Conservation (phyloP, 2,113 vertebrate species). For the Rhineura floridana region DNA sequence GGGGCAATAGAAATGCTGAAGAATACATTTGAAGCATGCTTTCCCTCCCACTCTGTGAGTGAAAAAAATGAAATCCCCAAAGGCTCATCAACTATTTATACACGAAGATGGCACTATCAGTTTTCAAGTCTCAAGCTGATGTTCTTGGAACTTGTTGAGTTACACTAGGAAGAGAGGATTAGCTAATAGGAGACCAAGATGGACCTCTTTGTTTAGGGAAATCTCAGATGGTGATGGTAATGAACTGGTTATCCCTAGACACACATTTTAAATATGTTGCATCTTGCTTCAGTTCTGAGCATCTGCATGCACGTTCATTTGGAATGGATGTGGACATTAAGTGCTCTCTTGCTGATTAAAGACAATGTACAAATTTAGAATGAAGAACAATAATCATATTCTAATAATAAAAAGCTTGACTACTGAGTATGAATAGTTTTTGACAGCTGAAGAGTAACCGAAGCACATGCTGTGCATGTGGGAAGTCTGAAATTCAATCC, state of each 20-base stretch:
- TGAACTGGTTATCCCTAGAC: neutral
- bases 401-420: neutral
- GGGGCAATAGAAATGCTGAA: neutral
- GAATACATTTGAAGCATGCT: neutral
- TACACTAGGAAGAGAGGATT: neutral
- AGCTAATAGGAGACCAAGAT: neutral
- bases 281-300: neutral
- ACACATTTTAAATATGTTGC: too few relatives aligned
- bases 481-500: too few relatives aligned
- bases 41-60: neutral
- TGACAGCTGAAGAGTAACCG: neutral
- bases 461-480: too few relatives aligned
- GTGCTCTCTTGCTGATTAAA: neutral
- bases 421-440: neutral
- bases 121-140: neutral
- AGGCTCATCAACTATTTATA: conserved; percentile 8
- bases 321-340: neutral
- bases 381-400: neutral
- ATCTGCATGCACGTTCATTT: neutral
- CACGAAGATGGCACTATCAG: neutral
- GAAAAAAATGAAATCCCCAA: neutral
- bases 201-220: neutral
- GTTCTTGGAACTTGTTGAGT: neutral
- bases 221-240: neutral
- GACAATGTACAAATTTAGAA: neutral